Evolutionary conservation across 2,888 invertebrate genomes (phyloP).

Genomic region (Opisthograptis luteolata): DNA sequence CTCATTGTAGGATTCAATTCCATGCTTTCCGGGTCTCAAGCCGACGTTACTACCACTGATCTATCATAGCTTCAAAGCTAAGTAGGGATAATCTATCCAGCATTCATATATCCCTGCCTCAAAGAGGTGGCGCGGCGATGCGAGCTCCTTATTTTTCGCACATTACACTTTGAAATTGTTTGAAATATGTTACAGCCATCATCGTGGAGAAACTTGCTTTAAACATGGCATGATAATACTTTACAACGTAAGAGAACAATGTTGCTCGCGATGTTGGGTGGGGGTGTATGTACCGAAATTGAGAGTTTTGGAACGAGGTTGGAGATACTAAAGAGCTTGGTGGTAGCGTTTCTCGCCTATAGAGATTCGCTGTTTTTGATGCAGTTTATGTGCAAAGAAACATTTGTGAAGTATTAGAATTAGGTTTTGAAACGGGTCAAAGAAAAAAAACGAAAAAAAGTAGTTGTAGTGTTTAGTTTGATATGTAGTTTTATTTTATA

Average conservation of each 20-base stretch:
- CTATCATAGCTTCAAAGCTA: too few relatives aligned
- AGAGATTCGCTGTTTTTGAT: too few relatives aligned
- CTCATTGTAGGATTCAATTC: too few relatives aligned
- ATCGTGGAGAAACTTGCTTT: conserved; percentile 58
- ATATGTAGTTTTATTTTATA: too few relatives aligned
- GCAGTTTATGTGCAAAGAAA: too few relatives aligned
- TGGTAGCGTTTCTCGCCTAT: too few relatives aligned
- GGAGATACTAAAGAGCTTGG: conserved; percentile 2
- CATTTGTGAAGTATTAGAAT: too few relatives aligned
- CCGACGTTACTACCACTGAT: too few relatives aligned
- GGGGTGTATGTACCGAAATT: conserved; percentile 18
- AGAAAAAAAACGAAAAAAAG: too few relatives aligned
- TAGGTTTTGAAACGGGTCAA: too few relatives aligned
- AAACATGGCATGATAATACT: conserved; percentile 34
- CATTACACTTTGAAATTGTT: conserved; percentile 81
- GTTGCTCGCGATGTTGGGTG: conserved; percentile 7
- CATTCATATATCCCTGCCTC: conserved; percentile 26
- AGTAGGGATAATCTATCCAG: conserved; percentile 45
- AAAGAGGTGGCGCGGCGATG: conserved; percentile 50
- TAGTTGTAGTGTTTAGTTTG: too few relatives aligned
- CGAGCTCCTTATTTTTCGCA: conserved; percentile 79
- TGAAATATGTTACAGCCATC: conserved; percentile 73
- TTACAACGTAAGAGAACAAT: conserved; percentile 18
- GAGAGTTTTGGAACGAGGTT: conserved; percentile 14
- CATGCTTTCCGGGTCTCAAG: too few relatives aligned